These are phyloP conservation scores for Microtus montanus DNA, from an alignment of 2,113 vertebrate genomes.

Conservation along the genomic window DNA sequence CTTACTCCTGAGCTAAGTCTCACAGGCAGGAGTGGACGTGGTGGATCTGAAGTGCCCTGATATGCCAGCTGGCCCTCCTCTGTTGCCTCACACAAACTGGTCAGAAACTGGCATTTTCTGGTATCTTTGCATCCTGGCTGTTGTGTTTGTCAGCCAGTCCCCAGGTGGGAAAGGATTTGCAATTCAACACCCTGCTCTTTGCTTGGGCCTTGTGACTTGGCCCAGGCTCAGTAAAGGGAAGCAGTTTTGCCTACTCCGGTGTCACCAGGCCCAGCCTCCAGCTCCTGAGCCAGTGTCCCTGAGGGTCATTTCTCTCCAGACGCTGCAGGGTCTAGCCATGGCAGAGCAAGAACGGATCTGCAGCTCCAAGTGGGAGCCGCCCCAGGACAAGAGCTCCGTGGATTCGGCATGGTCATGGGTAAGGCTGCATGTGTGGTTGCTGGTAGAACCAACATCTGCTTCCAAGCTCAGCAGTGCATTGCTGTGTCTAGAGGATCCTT, in stretches of 20 bases:
- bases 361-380: neutral
- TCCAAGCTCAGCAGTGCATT: fast-evolving
- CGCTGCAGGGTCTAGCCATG: neutral
- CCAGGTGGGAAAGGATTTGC: constrained; percentile 75
- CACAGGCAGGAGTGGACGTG: neutral
- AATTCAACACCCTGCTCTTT: constrained; percentile 70
- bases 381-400: neutral
- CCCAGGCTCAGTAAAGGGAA: constrained; percentile 24
- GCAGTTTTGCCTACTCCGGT: neutral
- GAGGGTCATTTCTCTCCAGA: neutral
- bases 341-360: neutral
- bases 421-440: constrained; percentile 20
- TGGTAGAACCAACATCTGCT: neutral
- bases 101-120: neutral
- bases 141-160: neutral
- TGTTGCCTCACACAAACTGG: fast-evolving
- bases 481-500: neutral
- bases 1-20: neutral
- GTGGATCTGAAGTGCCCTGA: fast-evolving
- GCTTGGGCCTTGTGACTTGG: constrained; percentile 75
- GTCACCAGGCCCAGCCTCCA: neutral
- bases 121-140: neutral
- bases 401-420: constrained; percentile 75
- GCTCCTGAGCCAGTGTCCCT: neutral
- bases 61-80: neutral